These are phyloP conservation scores for Ctenomys sociabilis DNA, from an alignment of 2,113 vertebrate genomes.

Conservation along the genomic window DNA sequence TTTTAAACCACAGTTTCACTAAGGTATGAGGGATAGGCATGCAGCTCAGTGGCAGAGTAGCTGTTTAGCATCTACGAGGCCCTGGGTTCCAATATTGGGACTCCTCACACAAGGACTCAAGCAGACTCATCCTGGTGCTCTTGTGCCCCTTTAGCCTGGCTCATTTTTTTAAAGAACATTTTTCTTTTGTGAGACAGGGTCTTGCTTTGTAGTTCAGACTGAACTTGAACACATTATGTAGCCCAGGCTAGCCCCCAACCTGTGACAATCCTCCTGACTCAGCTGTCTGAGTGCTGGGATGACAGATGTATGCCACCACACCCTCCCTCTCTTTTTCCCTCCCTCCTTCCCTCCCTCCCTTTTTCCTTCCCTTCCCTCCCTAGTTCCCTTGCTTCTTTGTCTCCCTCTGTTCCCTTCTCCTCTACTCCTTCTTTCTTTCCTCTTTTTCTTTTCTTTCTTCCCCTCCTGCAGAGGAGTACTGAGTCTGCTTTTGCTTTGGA, in stretches of 20 bases:
- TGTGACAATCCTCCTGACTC: not conserved
- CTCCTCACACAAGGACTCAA: not conserved
- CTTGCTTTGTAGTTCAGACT: not conserved
- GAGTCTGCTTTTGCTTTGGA: not conserved
- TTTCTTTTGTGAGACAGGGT: not conserved
- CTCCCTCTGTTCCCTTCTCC: not conserved
- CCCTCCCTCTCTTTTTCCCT: no score
- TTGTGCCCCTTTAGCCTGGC: not conserved
- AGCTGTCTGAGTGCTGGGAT: no score
- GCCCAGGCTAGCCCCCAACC: not conserved
- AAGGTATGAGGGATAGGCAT: not conserved
- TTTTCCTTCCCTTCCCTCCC: not conserved
- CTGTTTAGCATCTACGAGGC: not conserved
- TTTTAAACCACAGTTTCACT: not conserved
- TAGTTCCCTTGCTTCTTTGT: no score
- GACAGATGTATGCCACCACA: no score
- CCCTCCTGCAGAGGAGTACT: not conserved
- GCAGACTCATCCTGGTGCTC: not conserved
- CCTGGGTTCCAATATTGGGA: not conserved
- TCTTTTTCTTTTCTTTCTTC: not conserved
- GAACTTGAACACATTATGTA: not conserved
- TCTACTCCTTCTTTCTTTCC: not conserved
- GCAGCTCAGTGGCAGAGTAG: not conserved
- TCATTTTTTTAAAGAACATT: not conserved
- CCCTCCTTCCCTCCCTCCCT: no score